Conservation (phyloP, 2,888 invertebrate species). For the Lamellibrachia columna region DNA sequence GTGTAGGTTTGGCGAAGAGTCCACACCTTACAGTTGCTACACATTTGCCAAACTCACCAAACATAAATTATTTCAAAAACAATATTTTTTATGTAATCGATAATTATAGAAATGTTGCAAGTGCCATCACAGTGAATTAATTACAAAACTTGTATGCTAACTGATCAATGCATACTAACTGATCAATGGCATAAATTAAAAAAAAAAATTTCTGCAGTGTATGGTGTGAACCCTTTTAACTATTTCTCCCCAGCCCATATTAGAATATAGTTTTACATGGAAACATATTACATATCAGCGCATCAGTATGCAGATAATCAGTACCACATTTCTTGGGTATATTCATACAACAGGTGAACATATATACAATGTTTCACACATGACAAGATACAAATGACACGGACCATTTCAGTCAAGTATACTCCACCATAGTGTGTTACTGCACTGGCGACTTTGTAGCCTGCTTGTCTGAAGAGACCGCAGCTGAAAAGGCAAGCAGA, state of each 20-base stretch:
- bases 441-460: neutral
- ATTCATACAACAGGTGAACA: neutral
- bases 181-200: neutral
- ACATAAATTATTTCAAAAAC: too few relatives aligned
- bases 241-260: neutral
- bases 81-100: too few relatives aligned
- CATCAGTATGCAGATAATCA: neutral
- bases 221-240: neutral
- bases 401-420: conserved; percentile 12
- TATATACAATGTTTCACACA: too few relatives aligned
- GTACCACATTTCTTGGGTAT: neutral
- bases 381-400: neutral
- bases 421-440: neutral
- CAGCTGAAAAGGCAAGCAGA: conserved; percentile 14
- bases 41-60: neutral
- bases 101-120: too few relatives aligned
- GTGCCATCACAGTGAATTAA: too few relatives aligned
- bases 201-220: neutral
- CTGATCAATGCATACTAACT: neutral
- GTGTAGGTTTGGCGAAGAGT: neutral
- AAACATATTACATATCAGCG: neutral
- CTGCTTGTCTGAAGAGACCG: neutral
- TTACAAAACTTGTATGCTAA: too few relatives aligned
- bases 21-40: neutral
- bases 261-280: neutral